phyloP scores from a whole-genome alignment of 2,113 vertebrate genomes.

The Copsychus sechellarum region DNA sequence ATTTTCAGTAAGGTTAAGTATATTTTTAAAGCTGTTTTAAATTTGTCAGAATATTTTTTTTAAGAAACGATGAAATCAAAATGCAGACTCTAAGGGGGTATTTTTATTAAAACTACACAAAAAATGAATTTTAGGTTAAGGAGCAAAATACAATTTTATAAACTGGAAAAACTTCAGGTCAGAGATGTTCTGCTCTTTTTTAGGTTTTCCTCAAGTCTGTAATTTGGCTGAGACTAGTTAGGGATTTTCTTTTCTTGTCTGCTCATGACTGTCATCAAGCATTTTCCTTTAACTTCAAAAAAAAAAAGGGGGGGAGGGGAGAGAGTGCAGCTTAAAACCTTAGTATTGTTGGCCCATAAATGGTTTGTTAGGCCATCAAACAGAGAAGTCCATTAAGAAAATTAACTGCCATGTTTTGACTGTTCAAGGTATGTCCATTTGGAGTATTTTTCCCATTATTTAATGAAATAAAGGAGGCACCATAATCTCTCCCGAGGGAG shows the following conservation, averaged over 20 bases:
- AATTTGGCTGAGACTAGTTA: constrained; percentile 20
- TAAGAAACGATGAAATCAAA: neutral
- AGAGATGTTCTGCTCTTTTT: neutral
- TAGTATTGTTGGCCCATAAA: neutral
- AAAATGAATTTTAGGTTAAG: neutral
- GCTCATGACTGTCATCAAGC: neutral
- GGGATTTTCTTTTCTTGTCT: constrained; percentile 28
- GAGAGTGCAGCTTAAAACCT: neutral
- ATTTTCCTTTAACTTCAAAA: neutral
- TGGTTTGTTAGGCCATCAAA: neutral
- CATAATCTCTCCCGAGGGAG: neutral
- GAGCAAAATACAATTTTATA: neutral
- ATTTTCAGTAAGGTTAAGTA: neutral
- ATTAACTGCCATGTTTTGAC: neutral
- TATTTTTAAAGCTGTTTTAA: neutral
- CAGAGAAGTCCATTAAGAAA: neutral
- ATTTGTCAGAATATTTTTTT: neutral
- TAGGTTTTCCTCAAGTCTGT: constrained; percentile 29
- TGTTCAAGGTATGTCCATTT: neutral
- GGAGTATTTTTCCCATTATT: neutral
- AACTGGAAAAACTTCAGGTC: neutral
- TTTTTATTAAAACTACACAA: neutral
- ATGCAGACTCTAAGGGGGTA: neutral
- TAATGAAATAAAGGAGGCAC: neutral
- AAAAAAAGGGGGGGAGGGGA: fast-evolving